phyloP scores from a whole-genome alignment of 2,888 invertebrate genomes.

The Erebia epiphron region DNA sequence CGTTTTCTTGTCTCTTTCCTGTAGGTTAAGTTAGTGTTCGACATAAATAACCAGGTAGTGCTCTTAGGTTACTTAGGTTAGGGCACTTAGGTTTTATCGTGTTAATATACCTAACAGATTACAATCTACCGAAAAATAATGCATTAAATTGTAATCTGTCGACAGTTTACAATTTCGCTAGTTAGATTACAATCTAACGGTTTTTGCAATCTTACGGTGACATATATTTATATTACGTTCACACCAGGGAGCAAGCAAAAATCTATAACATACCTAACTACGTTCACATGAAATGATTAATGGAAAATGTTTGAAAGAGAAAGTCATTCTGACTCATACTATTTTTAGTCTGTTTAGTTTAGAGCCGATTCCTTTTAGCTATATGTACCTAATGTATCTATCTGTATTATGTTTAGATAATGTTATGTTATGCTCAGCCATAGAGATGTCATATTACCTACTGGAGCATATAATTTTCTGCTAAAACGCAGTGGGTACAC shows the following conservation, averaged over 20 bases:
- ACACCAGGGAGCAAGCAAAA: neutral
- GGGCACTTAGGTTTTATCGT: too few relatives aligned
- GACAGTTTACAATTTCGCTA: too few relatives aligned
- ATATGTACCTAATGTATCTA: neutral
- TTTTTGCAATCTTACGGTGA: too few relatives aligned
- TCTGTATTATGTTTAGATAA: neutral
- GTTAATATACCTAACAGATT: too few relatives aligned
- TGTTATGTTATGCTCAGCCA: neutral
- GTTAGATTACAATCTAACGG: too few relatives aligned
- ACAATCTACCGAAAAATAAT: too few relatives aligned
- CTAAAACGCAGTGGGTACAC: neutral
- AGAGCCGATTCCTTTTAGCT: neutral
- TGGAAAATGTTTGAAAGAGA: neutral
- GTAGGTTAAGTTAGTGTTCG: too few relatives aligned
- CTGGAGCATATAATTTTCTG: neutral
- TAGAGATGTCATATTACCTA: neutral
- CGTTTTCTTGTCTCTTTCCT: too few relatives aligned
- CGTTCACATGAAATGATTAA: conserved; percentile 1
- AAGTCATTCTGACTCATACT: neutral
- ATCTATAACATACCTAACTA: neutral
- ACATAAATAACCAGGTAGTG: too few relatives aligned
- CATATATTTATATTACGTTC: too few relatives aligned
- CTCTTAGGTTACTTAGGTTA: too few relatives aligned
- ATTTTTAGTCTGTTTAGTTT: neutral
- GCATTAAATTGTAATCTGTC: too few relatives aligned